Evolutionary conservation across 2,113 vertebrate species (phyloP).

Genomic region (Glaucomys volans): DNA sequence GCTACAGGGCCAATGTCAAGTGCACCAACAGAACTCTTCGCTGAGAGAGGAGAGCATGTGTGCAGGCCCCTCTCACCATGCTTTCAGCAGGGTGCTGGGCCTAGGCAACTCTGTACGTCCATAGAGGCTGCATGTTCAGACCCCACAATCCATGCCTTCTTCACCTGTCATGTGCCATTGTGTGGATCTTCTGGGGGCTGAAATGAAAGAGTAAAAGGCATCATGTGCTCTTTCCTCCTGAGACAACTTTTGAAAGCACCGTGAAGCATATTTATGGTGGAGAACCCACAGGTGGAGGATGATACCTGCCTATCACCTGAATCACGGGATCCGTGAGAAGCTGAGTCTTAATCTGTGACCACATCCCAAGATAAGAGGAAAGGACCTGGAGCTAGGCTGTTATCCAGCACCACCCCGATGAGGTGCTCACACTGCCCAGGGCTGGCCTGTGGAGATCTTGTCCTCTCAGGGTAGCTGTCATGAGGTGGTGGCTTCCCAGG

Average conservation of each 20-base stretch:
- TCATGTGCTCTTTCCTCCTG: too few relatives aligned
- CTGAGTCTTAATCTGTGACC: not conserved
- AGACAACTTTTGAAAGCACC: not conserved
- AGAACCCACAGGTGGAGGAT: not conserved
- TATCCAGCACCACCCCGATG: too few relatives aligned
- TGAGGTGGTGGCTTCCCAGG: too few relatives aligned
- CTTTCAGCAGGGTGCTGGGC: not conserved
- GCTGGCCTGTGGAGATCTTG: not conserved
- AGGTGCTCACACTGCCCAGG: accelerated
- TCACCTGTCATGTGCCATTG: not conserved
- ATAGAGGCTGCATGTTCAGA: accelerated
- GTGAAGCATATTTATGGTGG: not conserved
- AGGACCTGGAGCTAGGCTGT: not conserved
- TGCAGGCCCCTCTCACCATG: not conserved
- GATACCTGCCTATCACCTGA: not conserved
- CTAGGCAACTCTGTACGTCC: too few relatives aligned
- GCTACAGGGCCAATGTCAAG: too few relatives aligned
- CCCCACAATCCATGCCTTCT: too few relatives aligned
- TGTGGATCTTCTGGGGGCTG: not conserved
- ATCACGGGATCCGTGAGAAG: not conserved
- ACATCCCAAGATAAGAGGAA: not conserved
- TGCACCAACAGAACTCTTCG: not conserved
- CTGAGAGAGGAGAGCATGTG: too few relatives aligned
- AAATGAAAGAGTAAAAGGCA: not conserved
- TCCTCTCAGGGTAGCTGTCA: not conserved